Conservation (phyloP, 2,888 invertebrate genomes). For the Drosophila demipolita region DNA sequence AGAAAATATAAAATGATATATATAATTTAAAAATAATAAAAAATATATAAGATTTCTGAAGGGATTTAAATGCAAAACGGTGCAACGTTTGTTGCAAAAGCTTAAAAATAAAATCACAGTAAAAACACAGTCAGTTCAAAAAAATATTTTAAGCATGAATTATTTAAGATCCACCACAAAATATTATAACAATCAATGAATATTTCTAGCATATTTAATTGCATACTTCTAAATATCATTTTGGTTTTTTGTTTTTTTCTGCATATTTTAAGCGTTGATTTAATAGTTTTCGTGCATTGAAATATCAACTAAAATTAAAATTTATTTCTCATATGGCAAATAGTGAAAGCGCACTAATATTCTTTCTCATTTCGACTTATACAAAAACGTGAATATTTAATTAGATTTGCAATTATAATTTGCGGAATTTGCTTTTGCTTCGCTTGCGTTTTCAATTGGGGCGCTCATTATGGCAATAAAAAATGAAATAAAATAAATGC, state of each 20-base stretch:
- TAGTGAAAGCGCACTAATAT: not conserved
- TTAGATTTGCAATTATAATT: slow-evolving; percentile 5
- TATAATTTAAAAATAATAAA: too few relatives aligned
- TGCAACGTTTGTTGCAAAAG: too few relatives aligned
- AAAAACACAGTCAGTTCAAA: too few relatives aligned
- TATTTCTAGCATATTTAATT: not conserved
- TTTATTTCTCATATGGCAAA: not conserved
- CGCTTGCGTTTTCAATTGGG: not conserved
- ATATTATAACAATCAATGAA: not conserved
- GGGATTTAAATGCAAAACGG: too few relatives aligned
- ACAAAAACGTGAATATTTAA: not conserved
- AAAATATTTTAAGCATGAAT: too few relatives aligned
- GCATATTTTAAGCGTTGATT: not conserved
- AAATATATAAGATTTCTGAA: too few relatives aligned
- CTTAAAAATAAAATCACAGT: too few relatives aligned
- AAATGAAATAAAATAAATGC: not conserved
- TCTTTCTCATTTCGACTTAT: not conserved
- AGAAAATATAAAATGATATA: too few relatives aligned
- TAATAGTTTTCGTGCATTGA: not conserved
- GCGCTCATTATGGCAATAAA: slow-evolving; percentile 6
- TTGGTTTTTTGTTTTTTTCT: not conserved
- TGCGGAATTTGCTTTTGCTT: not conserved
- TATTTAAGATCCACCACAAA: too few relatives aligned
- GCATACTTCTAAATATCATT: not conserved
- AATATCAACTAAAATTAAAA: not conserved